These are phyloP conservation scores for Drosophila nannoptera DNA, from an alignment of 1,140 invertebrate species.

Conservation along the genomic window DNA sequence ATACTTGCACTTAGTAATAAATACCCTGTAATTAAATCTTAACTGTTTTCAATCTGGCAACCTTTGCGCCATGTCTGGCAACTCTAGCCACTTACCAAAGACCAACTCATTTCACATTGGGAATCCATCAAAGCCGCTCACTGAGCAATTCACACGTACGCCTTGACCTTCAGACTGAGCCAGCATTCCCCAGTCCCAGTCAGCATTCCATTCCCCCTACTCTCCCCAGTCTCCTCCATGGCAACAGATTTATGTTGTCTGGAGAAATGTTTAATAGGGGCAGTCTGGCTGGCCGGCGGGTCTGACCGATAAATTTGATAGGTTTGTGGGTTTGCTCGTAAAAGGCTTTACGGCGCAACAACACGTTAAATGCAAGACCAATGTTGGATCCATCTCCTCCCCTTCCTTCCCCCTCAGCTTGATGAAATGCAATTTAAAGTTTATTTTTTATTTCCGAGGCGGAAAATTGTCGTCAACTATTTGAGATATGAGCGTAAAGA, in stretches of 20 bases:
- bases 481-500: constrained; percentile 34
- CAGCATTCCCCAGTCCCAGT: background rate
- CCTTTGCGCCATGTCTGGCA: background rate
- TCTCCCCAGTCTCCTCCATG: background rate
- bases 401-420: background rate
- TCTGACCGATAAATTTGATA: constrained; percentile 64
- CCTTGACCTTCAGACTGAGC: constrained; percentile 60
- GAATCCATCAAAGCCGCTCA: constrained; percentile 51
- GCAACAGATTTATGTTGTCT: constrained; percentile 67
- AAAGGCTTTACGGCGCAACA: constrained; percentile 62
- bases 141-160: constrained; percentile 61
- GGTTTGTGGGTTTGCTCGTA: constrained; percentile 29
- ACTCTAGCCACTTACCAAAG: constrained; percentile 4
- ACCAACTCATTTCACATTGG: constrained; percentile 8
- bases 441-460: constrained; percentile 48
- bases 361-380: constrained; percentile 36
- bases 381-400: background rate
- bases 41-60: background rate
- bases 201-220: constrained; percentile 3
- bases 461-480: constrained; percentile 58
- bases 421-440: constrained; percentile 66
- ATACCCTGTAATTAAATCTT: constrained; percentile 5
- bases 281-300: constrained; percentile 5
- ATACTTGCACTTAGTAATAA: background rate
- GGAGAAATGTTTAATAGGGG: constrained; percentile 29